phyloP scores from a whole-genome alignment of 92 coral and sea anemone genomes.

The Porites rus region DNA sequence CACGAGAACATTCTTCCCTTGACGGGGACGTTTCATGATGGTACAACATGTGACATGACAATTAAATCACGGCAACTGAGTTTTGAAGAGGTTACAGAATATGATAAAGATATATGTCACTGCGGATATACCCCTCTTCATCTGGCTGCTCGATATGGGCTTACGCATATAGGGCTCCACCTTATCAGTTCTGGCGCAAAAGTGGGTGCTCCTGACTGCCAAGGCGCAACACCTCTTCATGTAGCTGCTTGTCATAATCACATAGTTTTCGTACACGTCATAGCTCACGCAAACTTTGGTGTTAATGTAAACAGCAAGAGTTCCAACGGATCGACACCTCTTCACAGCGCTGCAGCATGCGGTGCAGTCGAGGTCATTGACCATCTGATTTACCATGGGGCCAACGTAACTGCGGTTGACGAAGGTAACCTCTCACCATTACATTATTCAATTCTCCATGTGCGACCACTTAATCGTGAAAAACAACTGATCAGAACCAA shows the following conservation, averaged over 20 bases:
- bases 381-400: constrained; percentile 32
- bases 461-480: background rate
- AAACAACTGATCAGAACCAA: background rate
- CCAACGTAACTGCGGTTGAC: constrained; percentile 43
- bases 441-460: constrained; percentile 54
- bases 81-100: constrained; percentile 29
- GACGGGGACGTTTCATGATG: too few species aligned
- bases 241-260: constrained; percentile 70
- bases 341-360: constrained; percentile 60
- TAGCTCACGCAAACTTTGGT: background rate
- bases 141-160: constrained; percentile 63
- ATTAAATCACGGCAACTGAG: constrained; percentile 2
- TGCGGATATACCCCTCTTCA: constrained; percentile 73
- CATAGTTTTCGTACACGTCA: constrained; percentile 34
- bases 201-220: constrained; percentile 40
- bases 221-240: constrained; percentile 65
- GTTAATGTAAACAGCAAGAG: constrained; percentile 13
- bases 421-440: constrained; percentile 42
- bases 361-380: constrained; percentile 28
- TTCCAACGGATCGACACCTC: constrained; percentile 66
- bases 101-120: constrained; percentile 38
- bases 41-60: too few species aligned
- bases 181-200: constrained; percentile 19
- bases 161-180: constrained; percentile 36
- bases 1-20: background rate